Percentiles rank a stretch among this genome's conserved stretches.
These are phyloP conservation scores for Antheraea mylitta DNA, from an alignment of 1,140 invertebrate species.

Conservation along the genomic window DNA sequence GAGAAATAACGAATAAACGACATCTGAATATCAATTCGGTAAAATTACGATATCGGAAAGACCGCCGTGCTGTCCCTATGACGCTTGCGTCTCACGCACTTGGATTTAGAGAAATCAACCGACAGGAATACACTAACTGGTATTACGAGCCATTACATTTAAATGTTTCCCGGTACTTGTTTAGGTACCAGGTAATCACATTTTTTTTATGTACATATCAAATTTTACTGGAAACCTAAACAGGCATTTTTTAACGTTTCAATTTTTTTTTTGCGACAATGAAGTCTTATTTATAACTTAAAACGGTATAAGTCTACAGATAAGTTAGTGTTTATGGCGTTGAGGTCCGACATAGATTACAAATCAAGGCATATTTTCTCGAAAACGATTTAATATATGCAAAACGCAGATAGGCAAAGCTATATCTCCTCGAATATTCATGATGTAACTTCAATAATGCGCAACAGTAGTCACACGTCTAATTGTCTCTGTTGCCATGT, in stretches of 20 bases:
- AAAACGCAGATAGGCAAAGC: slow-evolving; percentile 17
- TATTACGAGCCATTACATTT: slow-evolving; percentile 66
- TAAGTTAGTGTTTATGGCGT: not conserved
- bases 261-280: not conserved
- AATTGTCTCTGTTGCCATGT: slow-evolving; percentile 7
- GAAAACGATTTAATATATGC: slow-evolving; percentile 19
- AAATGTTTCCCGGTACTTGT: slow-evolving; percentile 63
- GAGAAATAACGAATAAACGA: slow-evolving; percentile 60
- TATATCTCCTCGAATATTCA: slow-evolving; percentile 12
- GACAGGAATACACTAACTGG: slow-evolving; percentile 61
- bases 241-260: slow-evolving; percentile 26
- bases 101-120: slow-evolving; percentile 51
- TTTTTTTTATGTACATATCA: slow-evolving; percentile 28
- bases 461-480: slow-evolving; percentile 11
- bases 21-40: slow-evolving; percentile 58
- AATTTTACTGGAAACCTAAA: slow-evolving; percentile 36
- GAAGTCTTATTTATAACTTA: slow-evolving; percentile 19
- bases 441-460: slow-evolving; percentile 20
- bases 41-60: slow-evolving; percentile 64
- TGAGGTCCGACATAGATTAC: slow-evolving; percentile 12
- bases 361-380: slow-evolving; percentile 22
- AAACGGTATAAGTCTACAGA: not conserved
- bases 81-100: slow-evolving; percentile 61
- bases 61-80: slow-evolving; percentile 27
- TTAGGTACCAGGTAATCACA: slow-evolving; percentile 23